Evolutionary conservation across 2,888 invertebrate genomes (phyloP), one percentile per base, ranked within the genome.

Genomic region (Serrognathus titanus): DNA sequence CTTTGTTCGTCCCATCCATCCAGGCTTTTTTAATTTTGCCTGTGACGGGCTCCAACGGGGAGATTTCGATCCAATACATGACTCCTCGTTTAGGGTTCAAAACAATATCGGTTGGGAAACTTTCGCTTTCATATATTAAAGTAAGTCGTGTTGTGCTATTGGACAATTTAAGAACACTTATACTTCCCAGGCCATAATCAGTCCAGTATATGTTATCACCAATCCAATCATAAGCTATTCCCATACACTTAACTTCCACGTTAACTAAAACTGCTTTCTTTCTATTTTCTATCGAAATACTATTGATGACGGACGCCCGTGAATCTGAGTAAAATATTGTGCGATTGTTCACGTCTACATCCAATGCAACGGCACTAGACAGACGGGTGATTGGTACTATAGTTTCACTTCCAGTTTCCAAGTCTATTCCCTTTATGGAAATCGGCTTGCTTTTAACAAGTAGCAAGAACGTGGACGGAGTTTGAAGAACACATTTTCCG

Each of bases 141-240:
- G 83, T 83, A 66, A 82, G 82, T 7, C 81, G 74, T 55, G 81
- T 76, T 49, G 78, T 79, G 39, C 83, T 76, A 68, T 85, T 83
- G 31, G 80, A 80, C 57, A 92, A 72, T 37, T 83, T 84, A 45
- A 88, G 84, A 37, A 89, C 91, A 67, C 82, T 84, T 61, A 94
- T 82, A 51, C 81, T 82, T 55, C 86, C 85, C 63, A 85, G 78
- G 53, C 85, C 85, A 5, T 50, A 48, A 76, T 90, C 90, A 51
- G 90, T 89, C 90, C 92, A 94, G 79, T 90, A 95, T 55, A 95
- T 74, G 78, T 93, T 92, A 56, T 82, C 76, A 56, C 88, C 87
- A 71, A 92, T 83, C 90, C 91, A 92, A 78, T 95, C 94, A 55
- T 92, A 83, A 38, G 92, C 92, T 61, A 94, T 75, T 3, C 90